Evolutionary conservation across 1,140 invertebrate species (phyloP).

Genomic region (Ptiloglossa arizonensis): DNA sequence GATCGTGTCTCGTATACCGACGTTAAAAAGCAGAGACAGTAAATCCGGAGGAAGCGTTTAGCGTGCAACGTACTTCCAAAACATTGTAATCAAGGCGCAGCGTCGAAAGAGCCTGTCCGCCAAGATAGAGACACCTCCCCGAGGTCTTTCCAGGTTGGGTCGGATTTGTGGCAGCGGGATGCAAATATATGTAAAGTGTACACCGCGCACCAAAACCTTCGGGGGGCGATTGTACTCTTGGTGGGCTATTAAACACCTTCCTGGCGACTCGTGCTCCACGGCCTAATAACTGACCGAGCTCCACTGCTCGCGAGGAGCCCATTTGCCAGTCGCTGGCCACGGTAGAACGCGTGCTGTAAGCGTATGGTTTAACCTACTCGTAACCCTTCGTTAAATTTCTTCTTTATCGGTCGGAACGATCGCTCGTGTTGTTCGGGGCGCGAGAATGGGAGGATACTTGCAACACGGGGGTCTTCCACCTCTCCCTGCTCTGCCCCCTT

Average conservation of each 20-base stretch:
- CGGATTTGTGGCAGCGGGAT: slow-evolving; percentile 69
- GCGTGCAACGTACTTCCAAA: neutral
- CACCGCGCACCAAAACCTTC: slow-evolving; percentile 56
- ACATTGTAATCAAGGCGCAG: slow-evolving; percentile 4
- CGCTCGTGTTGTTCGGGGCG: slow-evolving; percentile 16
- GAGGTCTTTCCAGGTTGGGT: slow-evolving; percentile 41
- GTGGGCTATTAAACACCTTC: slow-evolving; percentile 79
- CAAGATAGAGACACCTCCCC: slow-evolving; percentile 73
- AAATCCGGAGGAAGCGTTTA: slow-evolving; percentile 19
- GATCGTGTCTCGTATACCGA: no score
- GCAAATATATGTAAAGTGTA: slow-evolving; percentile 78
- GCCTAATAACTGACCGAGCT: slow-evolving; percentile 72
- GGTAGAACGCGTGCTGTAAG: slow-evolving; percentile 51
- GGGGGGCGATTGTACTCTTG: slow-evolving; percentile 75
- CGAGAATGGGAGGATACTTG: neutral
- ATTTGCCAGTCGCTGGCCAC: slow-evolving; percentile 25
- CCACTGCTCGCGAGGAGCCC: slow-evolving; percentile 49
- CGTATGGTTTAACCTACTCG: slow-evolving; percentile 70
- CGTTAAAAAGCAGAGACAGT: neutral
- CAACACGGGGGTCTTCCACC: no score
- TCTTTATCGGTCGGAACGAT: slow-evolving; percentile 70
- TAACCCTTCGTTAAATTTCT: slow-evolving; percentile 78
- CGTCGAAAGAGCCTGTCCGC: slow-evolving; percentile 16
- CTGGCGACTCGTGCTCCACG: slow-evolving; percentile 70
- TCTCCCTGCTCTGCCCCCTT: no score